Evolutionary conservation across 2,113 vertebrate genomes (phyloP).

Genomic region (Upupa epops): DNA sequence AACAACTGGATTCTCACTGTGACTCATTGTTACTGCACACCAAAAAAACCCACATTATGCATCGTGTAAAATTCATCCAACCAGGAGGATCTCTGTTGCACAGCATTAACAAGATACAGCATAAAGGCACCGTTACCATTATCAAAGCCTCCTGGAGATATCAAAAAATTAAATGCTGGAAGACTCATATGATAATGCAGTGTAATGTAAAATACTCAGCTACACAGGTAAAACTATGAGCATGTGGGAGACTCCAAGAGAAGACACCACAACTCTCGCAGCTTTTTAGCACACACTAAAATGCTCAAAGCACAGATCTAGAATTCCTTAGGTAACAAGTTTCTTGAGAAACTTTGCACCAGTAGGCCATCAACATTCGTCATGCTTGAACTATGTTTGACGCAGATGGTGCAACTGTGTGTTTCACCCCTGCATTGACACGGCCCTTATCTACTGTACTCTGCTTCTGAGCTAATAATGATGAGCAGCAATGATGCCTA

Average conservation of each 20-base stretch:
- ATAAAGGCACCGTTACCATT: not conserved
- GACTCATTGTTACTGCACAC: not conserved
- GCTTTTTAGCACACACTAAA: not conserved
- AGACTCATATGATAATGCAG: accelerated
- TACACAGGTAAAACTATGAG: not conserved
- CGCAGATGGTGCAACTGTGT: not conserved
- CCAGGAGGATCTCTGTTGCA: not conserved
- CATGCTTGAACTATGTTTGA: not conserved
- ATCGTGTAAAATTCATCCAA: not conserved
- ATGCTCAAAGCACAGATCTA: not conserved
- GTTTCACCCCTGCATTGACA: too few relatives aligned
- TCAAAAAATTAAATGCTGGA: not conserved
- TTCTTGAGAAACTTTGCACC: not conserved
- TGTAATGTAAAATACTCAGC: not conserved
- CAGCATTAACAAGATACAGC: not conserved
- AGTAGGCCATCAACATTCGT: not conserved
- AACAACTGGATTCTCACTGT: not conserved
- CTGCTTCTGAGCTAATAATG: too few relatives aligned
- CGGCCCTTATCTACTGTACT: too few relatives aligned
- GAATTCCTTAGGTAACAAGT: not conserved
- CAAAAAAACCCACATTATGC: not conserved
- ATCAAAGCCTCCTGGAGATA: not conserved
- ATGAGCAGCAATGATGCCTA: too few relatives aligned
- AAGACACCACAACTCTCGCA: not conserved
- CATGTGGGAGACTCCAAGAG: not conserved